These are phyloP conservation scores for Sitobion miscanthi DNA, from an alignment of 1,140 invertebrate species.

Conservation along the genomic window DNA sequence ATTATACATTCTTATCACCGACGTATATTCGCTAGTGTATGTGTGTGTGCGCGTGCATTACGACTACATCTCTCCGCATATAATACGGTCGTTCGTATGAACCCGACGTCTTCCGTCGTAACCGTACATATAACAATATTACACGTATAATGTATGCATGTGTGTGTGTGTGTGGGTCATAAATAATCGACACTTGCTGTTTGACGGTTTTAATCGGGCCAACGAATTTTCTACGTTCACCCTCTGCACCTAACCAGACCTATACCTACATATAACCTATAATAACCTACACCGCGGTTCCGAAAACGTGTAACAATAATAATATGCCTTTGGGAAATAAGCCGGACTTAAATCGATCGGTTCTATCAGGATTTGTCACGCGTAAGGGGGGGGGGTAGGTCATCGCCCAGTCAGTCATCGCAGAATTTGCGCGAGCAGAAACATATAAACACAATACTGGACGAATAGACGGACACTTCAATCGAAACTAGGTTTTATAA, in stretches of 20 bases:
- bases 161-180: not conserved
- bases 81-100: constrained; percentile 33
- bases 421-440: not conserved
- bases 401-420: too few species aligned
- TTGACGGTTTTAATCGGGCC: not conserved
- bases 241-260: not conserved
- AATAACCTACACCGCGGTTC: not conserved
- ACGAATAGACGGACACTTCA: not conserved
- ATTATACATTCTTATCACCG: constrained; percentile 34
- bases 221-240: not conserved
- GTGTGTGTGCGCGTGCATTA: not conserved
- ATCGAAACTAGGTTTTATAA: not conserved
- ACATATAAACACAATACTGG: not conserved
- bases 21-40: not conserved
- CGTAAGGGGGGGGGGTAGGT: too few species aligned
- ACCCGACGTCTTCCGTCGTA: not conserved
- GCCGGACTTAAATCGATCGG: too few species aligned
- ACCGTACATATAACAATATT: not conserved
- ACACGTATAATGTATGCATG: too few species aligned
- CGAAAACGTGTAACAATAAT: not conserved
- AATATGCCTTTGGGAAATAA: not conserved
- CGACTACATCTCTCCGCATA: not conserved
- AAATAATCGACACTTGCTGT: not conserved
- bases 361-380: too few species aligned
- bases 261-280: not conserved